Evolutionary conservation across 1,140 invertebrate genomes (phyloP), one percentile per base, ranked within the genome.

Genomic region (Chironomus striatipennis): DNA sequence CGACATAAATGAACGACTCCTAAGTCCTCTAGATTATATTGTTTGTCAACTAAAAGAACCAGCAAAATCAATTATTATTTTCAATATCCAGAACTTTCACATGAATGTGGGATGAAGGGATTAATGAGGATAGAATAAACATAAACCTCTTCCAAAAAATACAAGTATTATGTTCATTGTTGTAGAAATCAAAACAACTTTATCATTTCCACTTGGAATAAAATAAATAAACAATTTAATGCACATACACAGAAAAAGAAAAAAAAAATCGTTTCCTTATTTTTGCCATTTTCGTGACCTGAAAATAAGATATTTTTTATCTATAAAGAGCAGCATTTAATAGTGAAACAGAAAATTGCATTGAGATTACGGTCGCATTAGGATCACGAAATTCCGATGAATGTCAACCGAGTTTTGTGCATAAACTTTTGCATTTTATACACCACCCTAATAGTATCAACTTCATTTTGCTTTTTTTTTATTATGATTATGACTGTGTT

Each of bases 151-250:
- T 34, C 24, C 24, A 2, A 34, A 34, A 34, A 34, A 34, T 34
- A 34, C 24, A 34, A 2, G 24, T 34, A 34, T 34, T 34, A 2
- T 34, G 24, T 34, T 34, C 24, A 34, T 34, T 34, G 24, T 70
- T 70, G 1, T 70, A 70, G 20, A 70, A 18, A 70, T 70, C 65
- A 70, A 70, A 70, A 70, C 65, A 70, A 70, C 65, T 70, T 70
- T 70, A 70, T 70, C 65, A 70, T 70, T 70, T 70, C 65, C 65
- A 70, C 65, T 70, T 70, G 65, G 65, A 57, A 57, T 20, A 8
- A 70, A 20, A 20, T 70, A 18, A 20, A 21, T 17, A 70, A 70
- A 70, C 65, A 70, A 8, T 21, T 18, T 70, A 18, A 18, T 57
- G 9, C 4, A 5, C 24, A n/a, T 12, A 1, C 12, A 57, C n/a